Percentiles rank a stretch among this genome's conserved stretches.
These are phyloP conservation scores for Lasioglossum malachurum DNA, from an alignment of 2,888 invertebrate species.

Conservation along the genomic window DNA sequence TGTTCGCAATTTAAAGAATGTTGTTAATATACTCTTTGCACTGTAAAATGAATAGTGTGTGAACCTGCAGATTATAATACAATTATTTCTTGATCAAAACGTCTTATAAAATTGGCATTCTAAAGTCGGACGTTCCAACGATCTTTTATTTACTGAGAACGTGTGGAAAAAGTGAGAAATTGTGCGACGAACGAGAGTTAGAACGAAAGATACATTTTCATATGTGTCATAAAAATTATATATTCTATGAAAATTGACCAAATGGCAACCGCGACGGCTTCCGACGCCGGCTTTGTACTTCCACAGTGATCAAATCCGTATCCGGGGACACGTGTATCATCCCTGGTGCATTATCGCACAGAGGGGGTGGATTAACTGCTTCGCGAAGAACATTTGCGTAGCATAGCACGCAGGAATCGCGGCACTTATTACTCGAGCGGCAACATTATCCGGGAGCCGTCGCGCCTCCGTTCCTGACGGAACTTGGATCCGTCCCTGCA, in stretches of 20 bases:
- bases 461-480: conserved; percentile 28
- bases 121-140: not conserved
- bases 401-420: conserved; percentile 33
- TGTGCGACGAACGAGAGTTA: not conserved
- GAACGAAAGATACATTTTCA: too few relatives aligned
- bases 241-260: not conserved
- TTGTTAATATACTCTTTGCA: too few relatives aligned
- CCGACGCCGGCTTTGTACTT: not conserved
- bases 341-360: not conserved
- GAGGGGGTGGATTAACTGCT: conserved; percentile 3
- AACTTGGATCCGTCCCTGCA: conserved; percentile 51
- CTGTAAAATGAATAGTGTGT: too few relatives aligned
- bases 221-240: too few relatives aligned
- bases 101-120: not conserved
- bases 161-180: not conserved
- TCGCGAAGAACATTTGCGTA: conserved; percentile 39
- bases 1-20: too few relatives aligned
- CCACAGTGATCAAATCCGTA: not conserved
- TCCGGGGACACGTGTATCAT: not conserved
- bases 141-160: not conserved
- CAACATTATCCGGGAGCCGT: conserved; percentile 47
- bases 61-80: too few relatives aligned
- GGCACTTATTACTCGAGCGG: conserved; percentile 50
- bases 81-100: not conserved
- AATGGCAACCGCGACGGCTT: not conserved